Conservation (phyloP, 2,888 invertebrate genomes). For the Pterobdella sp. region DNA sequence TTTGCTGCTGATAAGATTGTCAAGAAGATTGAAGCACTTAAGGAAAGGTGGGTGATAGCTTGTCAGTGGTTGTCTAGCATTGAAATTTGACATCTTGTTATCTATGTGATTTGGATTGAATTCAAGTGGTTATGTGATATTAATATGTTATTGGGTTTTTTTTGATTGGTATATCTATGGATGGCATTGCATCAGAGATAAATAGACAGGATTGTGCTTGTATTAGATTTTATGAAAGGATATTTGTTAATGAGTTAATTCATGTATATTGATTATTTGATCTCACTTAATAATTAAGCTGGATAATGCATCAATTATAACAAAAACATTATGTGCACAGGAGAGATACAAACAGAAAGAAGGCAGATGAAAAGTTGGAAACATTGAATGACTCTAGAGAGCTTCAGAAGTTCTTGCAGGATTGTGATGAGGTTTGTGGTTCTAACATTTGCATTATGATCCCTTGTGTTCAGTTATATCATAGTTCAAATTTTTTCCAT, state of each 20-base stretch:
- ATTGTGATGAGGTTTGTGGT: slow-evolving; percentile 47
- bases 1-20: slow-evolving; percentile 92
- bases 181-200: no score
- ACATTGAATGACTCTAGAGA: slow-evolving; percentile 86
- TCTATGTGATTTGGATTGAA: no score
- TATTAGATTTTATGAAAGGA: background rate
- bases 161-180: no score
- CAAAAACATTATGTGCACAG: slow-evolving; percentile 43
- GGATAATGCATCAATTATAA: no score
- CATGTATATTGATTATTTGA: slow-evolving; percentile 1
- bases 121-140: background rate
- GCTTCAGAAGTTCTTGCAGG: slow-evolving; percentile 81
- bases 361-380: slow-evolving; percentile 82
- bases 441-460: background rate
- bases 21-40: slow-evolving; percentile 88
- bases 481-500: no score
- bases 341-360: slow-evolving; percentile 78
- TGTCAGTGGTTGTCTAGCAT: background rate
- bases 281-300: background rate
- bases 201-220: background rate
- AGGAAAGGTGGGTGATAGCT: slow-evolving; percentile 60
- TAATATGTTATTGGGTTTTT: background rate
- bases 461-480: no score
- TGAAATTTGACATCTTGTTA: no score
- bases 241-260: background rate